Evolutionary conservation across 1,140 invertebrate species (phyloP).

Genomic region (Tyrophagus putrescentiae): DNA sequence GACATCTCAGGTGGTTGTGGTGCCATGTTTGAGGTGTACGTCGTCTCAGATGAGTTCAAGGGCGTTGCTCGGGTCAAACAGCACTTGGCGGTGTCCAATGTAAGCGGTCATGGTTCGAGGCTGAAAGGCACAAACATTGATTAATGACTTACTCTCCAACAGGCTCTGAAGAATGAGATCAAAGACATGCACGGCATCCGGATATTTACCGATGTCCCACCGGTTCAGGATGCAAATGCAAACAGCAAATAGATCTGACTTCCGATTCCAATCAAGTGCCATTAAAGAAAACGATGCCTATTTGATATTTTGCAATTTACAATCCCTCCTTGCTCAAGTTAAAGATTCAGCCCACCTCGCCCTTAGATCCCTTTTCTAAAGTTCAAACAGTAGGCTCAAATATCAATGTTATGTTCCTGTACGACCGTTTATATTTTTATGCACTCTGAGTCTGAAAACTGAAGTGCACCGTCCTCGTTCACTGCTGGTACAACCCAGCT

Average conservation of each 20-base stretch:
- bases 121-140: background rate
- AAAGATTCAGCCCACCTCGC: too few species aligned
- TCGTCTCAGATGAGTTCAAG: slow-evolving; percentile 8
- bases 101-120: background rate
- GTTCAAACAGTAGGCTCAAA: too few species aligned
- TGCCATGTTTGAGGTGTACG: slow-evolving; percentile 18
- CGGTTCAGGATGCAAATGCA: too few species aligned
- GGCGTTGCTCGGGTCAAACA: slow-evolving; percentile 11
- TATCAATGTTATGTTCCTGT: too few species aligned
- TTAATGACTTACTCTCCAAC: background rate
- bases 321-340: too few species aligned
- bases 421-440: too few species aligned
- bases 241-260: background rate
- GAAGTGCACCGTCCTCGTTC: too few species aligned
- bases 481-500: too few species aligned
- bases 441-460: too few species aligned
- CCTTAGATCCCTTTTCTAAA: too few species aligned
- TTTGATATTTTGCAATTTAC: too few species aligned
- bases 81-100: slow-evolving; percentile 15
- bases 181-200: slow-evolving; percentile 20
- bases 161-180: slow-evolving; percentile 18
- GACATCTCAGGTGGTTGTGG: slow-evolving; percentile 22
- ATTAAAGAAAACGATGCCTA: background rate
- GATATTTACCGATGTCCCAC: slow-evolving; percentile 13
- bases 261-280: background rate